Conservation (phyloP, 1,140 invertebrate genomes). For the Drosophila asahinai region DNA sequence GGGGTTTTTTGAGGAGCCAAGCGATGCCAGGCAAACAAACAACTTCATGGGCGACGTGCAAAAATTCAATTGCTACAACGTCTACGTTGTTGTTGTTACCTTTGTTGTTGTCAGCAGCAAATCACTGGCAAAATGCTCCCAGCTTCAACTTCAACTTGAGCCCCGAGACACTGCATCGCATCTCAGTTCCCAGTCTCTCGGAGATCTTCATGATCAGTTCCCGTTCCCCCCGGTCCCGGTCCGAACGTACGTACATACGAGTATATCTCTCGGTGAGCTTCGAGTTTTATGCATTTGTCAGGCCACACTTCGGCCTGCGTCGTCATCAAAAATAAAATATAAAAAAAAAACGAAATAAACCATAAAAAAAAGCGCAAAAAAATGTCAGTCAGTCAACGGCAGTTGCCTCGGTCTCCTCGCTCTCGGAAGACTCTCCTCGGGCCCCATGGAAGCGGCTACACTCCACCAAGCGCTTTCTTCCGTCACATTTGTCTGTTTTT, state of each 20-base stretch:
- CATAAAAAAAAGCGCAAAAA: slow-evolving; percentile 41
- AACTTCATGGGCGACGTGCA: slow-evolving; percentile 83
- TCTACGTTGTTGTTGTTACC: slow-evolving; percentile 46
- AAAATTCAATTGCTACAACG: slow-evolving; percentile 83
- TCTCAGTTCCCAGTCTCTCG: slow-evolving; percentile 44
- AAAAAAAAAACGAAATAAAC: slow-evolving; percentile 27
- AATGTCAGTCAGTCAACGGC: slow-evolving; percentile 76
- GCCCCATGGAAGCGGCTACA: slow-evolving; percentile 8
- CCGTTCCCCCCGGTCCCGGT: neutral
- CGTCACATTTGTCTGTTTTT: slow-evolving; percentile 78
- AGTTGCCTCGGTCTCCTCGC: slow-evolving; percentile 21
- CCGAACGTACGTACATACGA: neutral
- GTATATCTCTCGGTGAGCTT: slow-evolving; percentile 24
- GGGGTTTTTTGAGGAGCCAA: slow-evolving; percentile 34
- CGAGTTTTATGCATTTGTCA: slow-evolving; percentile 81
- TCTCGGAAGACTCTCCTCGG: neutral
- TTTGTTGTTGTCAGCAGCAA: slow-evolving; percentile 62
- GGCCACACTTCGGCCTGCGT: slow-evolving; percentile 70
- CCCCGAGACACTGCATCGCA: slow-evolving; percentile 33
- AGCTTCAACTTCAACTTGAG: slow-evolving; percentile 55
- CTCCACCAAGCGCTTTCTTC: slow-evolving; percentile 64
- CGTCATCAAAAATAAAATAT: slow-evolving; percentile 53
- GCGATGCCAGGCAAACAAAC: slow-evolving; percentile 80
- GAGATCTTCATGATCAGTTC: slow-evolving; percentile 58
- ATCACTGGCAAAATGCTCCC: slow-evolving; percentile 60